These are phyloP conservation scores for Cryptomyrus ogoouensis DNA, from an alignment of 2,113 vertebrate genomes.

Conservation along the genomic window DNA sequence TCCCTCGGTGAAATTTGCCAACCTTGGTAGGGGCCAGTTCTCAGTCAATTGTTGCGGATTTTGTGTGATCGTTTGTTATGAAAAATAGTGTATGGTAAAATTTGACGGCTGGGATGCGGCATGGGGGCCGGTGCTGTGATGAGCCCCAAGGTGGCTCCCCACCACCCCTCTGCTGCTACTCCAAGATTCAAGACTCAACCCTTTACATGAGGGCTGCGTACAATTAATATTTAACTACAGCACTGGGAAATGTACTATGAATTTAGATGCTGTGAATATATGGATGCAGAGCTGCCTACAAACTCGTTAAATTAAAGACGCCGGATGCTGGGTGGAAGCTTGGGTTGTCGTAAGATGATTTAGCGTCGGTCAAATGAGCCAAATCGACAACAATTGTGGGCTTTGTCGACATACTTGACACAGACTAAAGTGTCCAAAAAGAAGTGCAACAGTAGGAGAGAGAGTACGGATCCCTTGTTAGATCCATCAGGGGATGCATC, in stretches of 20 bases:
- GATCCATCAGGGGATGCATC: neutral
- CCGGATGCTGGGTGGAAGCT: neutral
- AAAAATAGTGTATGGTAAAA: neutral
- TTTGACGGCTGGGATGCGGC: neutral
- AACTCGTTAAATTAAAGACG: neutral
- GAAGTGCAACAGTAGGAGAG: neutral
- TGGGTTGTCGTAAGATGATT: neutral
- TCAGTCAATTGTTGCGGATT: neutral
- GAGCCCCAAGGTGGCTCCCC: neutral
- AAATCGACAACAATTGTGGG: neutral
- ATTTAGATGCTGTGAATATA: neutral
- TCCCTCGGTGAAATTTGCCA: neutral
- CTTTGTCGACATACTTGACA: neutral
- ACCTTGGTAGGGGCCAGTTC: neutral
- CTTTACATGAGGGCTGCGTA: neutral
- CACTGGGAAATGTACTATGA: neutral
- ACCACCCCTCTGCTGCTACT: neutral
- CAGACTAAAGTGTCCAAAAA: neutral
- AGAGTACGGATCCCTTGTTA: neutral
- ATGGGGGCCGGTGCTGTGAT: neutral
- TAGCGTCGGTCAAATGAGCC: neutral
- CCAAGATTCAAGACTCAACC: neutral
- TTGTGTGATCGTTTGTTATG: neutral
- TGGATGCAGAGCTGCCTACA: neutral
- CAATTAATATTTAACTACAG: constrained; percentile 3